Base-by-base conservation (phyloP, 2,888 invertebrate genomes). In the Zhuqinia jingwanae region DNA sequence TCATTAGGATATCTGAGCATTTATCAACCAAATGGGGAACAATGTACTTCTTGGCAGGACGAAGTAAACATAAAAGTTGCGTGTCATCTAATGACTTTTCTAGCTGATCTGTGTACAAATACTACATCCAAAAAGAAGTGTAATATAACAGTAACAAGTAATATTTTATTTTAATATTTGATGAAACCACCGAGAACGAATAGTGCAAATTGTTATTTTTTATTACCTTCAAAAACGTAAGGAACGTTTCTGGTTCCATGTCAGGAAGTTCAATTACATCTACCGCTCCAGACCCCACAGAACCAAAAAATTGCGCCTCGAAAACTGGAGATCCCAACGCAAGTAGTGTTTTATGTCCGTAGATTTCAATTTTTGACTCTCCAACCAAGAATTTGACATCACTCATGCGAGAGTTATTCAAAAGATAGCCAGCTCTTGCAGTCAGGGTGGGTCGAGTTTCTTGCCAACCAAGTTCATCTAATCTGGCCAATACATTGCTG, bases 291-390 rank as follows among this genome's bases (percentile, higher is more conserved):
- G 94, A 94, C 0, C 95, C 95, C 90, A 96, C 92, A 0, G 95
- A 95, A 30, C 96, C 96, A 92, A 96, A 96, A 92, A 97, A 97
- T 96, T 97, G 96, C 5, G 96, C 96, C 92, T 96, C 96, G 92
- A 97, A 97, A 0, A 97, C 97, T 0, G 96, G 96, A 91, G 96
- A 96, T 0, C 96, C 96, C 15, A 96, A 95, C 0, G 96, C 95
- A 30, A 97, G 92, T 0, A 97, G 95, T 91, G 97, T 95, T 92
- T 93, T 96, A 91, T 96, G 96, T 0, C 96, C 96, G 0, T 96
- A 96, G 88, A 97, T 95, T 15, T 95, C 93, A 92, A 95, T 95
- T 88, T 92, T 94, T 50, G 95, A 95, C 91, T 95, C 95, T 0
- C 96, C 96, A 22, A 97, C 96, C 47, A 96, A 93, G 91, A 97